These are phyloP conservation scores for Boulengerochromis microlepis DNA, from an alignment of 2,113 vertebrate genomes.

Conservation along the genomic window DNA sequence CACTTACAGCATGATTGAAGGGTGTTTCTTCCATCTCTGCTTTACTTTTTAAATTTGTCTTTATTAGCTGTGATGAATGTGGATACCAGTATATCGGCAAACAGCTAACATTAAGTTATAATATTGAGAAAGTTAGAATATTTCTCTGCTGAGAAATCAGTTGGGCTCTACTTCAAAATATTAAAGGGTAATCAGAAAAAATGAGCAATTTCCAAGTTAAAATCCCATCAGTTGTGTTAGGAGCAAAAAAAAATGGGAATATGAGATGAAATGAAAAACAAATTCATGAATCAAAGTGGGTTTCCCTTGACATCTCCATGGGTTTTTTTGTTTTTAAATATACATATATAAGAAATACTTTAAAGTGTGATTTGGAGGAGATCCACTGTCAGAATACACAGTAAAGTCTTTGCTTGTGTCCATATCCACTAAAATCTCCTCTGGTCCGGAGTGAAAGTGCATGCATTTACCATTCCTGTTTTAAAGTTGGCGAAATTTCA, in stretches of 20 bases:
- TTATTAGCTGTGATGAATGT: background rate
- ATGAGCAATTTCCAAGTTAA: background rate
- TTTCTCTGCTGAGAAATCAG: background rate
- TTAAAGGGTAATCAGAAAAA: background rate
- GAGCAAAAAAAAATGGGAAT: background rate
- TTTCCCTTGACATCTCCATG: background rate
- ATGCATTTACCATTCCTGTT: background rate
- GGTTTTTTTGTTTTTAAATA: accelerated
- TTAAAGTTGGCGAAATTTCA: background rate
- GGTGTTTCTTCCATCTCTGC: background rate
- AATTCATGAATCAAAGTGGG: background rate
- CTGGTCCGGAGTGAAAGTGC: background rate
- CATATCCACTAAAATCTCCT: background rate
- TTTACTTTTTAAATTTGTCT: background rate
- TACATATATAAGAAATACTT: background rate
- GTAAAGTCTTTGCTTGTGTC: background rate
- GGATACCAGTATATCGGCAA: background rate
- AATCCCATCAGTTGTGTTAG: background rate
- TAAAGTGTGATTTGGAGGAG: background rate
- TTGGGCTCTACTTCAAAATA: background rate
- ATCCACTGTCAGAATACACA: background rate
- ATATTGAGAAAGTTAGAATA: background rate
- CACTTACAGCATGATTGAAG: background rate
- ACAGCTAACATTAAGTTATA: background rate
- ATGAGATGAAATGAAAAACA: background rate